Base-by-base conservation (phyloP, 2,888 invertebrate species). In the Sialis lutaria region DNA sequence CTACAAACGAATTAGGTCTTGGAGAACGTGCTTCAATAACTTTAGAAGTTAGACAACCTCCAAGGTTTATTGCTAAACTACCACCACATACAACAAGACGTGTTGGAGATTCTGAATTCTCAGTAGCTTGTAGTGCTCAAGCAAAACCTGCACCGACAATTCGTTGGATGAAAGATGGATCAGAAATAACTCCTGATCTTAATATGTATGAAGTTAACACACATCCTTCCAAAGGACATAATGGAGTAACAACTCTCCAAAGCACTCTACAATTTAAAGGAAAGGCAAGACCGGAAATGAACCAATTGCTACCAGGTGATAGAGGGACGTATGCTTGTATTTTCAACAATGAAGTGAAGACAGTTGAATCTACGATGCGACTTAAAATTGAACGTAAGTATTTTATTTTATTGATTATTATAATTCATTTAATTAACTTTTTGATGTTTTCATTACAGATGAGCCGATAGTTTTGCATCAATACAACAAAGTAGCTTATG, bases 281-380 rank as follows among this genome's bases (percentile, higher is more conserved):
- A 10, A 81, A 79, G 55, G 80, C 82, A 6, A 70, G 90, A 49
- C 81, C 87, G 1, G 77, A 77, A 53, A 73, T 72, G 31, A 86
- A 85, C 62, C 79, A 86, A 60, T 67, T 89, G 48, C 67, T 87
- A 45, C 87, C 91, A 0, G 79, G 79, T 40, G 92, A 92, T 62
- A 74, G 90, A 45, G 92, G 92, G 42, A 76, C 82, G 45, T 93
- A 90, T 64, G 79, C 85, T 3, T 92, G 92, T 61, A 75, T 82
- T 42, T 90, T 90, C 60, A 82, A 85, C 61, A 92, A 92, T 61
- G 89, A 89, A 65, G 89, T 91, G 10, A 86, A 85, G 62, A 80
- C 79, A 59, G 81, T 84, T 43, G 89, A 89, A 60, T 87, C 88
- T 7, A 82, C 83, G 52, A 90, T 91, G 87, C 86, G 87, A 65